Percentiles rank a stretch among this genome's conserved stretches.
Conservation (phyloP, 2,113 vertebrate genomes). For the Gasterosteus aculeatus region DNA sequence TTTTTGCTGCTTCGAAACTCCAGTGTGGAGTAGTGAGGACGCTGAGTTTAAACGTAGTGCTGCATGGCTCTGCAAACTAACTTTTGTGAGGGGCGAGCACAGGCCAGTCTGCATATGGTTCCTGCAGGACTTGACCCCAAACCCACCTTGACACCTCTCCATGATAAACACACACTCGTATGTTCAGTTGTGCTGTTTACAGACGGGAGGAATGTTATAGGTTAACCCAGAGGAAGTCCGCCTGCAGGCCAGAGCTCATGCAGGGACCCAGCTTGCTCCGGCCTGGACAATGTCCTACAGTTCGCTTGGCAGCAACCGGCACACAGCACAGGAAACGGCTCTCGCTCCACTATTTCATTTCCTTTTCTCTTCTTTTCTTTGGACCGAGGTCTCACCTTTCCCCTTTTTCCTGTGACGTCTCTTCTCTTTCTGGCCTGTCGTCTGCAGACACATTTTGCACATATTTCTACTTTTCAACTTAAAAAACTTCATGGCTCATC, state of each 20-base stretch:
- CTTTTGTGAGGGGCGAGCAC: slow-evolving; percentile 34
- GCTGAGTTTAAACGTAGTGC: slow-evolving; percentile 1
- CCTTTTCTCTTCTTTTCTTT: slow-evolving; percentile 10
- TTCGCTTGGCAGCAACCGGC: slow-evolving; percentile 49
- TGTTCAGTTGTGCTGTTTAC: slow-evolving; percentile 29
- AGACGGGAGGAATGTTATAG: slow-evolving; percentile 62
- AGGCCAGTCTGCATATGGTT: slow-evolving; percentile 77
- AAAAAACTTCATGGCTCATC: slow-evolving; percentile 31
- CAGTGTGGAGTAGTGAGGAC: too few relatives aligned
- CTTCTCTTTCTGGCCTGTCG: slow-evolving; percentile 15
- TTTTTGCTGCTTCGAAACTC: too few relatives aligned
- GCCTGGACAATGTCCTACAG: slow-evolving; percentile 72
- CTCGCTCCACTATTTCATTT: slow-evolving; percentile 21
- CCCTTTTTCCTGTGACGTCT: background rate
- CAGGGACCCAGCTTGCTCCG: slow-evolving; percentile 50
- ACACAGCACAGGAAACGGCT: slow-evolving; percentile 57
- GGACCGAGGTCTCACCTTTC: slow-evolving; percentile 34
- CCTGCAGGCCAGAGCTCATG: slow-evolving; percentile 55
- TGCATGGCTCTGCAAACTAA: slow-evolving; percentile 59
- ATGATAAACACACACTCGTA: slow-evolving; percentile 25
- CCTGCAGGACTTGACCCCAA: slow-evolving; percentile 67
- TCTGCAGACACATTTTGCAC: slow-evolving; percentile 33
- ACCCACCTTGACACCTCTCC: slow-evolving; percentile 27
- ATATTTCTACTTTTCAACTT: slow-evolving; percentile 37
- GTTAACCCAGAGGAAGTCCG: slow-evolving; percentile 72